phyloP scores from a whole-genome alignment of 2,797 vertebrate genomes.

The Cossypha niveicapilla region DNA sequence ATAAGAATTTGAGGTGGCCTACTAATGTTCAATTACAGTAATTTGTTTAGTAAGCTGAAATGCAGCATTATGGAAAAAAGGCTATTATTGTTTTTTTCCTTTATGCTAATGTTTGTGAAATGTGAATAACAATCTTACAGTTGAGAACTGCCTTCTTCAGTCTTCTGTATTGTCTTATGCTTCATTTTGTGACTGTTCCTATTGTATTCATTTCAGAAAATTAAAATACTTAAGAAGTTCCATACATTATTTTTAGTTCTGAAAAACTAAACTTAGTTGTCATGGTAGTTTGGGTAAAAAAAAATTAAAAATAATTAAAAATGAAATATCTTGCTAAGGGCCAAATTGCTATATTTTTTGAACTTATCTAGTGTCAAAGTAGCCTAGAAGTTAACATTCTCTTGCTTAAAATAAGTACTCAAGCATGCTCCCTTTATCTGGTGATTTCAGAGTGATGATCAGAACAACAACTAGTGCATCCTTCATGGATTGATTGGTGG shows the following conservation, averaged over 20 bases:
- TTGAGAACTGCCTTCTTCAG: not conserved
- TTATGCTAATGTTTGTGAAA: not conserved
- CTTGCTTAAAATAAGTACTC: not conserved
- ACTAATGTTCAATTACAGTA: not conserved
- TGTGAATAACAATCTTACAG: not conserved
- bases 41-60: not conserved
- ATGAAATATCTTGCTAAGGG: not conserved
- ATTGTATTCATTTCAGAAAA: not conserved
- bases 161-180: not conserved
- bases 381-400: not conserved
- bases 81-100: not conserved
- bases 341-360: not conserved
- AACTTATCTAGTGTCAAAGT: not conserved
- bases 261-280: not conserved
- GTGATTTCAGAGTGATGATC: not conserved
- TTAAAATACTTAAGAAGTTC: not conserved
- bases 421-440: not conserved
- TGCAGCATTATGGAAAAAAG: not conserved
- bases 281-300: not conserved
- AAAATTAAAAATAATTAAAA: not conserved
- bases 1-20: not conserved
- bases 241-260: not conserved
- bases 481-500: not conserved
- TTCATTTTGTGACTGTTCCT: not conserved
- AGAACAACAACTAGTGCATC: not conserved